Base-by-base conservation (phyloP, 2,888 invertebrate genomes). In the Diogma glabrata region DNA sequence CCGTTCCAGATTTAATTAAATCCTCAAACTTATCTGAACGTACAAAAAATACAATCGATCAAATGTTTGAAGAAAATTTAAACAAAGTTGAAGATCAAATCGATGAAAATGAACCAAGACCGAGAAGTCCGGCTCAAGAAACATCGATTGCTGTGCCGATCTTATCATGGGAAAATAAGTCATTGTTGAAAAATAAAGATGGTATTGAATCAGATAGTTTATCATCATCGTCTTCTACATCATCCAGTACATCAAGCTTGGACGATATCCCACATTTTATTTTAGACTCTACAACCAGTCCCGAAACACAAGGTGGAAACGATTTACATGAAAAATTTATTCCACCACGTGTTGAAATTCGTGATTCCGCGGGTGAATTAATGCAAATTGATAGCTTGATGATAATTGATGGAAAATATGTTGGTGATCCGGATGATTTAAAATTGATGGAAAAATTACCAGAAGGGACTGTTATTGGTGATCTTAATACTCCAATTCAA, bases 311-410 rank as follows among this genome's bases (percentile, higher is more conserved):
- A 50, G 57, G 57, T 30, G 50, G 40, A 19, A 52, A 53, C 0
- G 57, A 57, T 1, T 57, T 57, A 61, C 59, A 38, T 65, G n/a
- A n/a, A n/a, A 64, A 56, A 30, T 52, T 51, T 36, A 63, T 55
- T 4, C 82, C 82, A 1, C 87, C 87, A 0, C 73, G 84, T 50
- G 68, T 87, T 1, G 84, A 86, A 66, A 79, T 87, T 9, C 84
- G 84, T 62, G 80, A 84, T 57, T 82, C 77, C 48, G 78, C 79
- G 33, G 84, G 83, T 0, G 79, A 82, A 55, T 64, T 83, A 9
- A 74, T 83, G 65, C 75, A 78, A 59, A 67, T 78, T 47, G 78
- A 79, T 59, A 78, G 78, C 57, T 63, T 79, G 2, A 76, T 74
- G 72, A 70, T 79, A 33, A 67, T 77, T 16, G 66, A 70, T 59